Percentiles rank a stretch among this genome's conserved stretches.
phyloP scores from a whole-genome alignment of 2,888 invertebrate species.

The Drosophila nr. medialis region DNA sequence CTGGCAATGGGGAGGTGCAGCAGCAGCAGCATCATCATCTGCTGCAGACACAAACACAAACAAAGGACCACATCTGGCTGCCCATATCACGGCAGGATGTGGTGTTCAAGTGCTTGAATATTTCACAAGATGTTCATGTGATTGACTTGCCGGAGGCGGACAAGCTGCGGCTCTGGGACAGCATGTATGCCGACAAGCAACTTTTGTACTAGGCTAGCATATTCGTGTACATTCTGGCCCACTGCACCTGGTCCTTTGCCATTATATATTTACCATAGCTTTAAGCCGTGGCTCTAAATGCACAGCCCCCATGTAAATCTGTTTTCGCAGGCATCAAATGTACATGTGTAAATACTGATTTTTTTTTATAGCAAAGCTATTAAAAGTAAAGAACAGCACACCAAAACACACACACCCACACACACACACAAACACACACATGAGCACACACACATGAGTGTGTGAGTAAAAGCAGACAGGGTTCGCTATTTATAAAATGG shows the following conservation, averaged over 20 bases:
- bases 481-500: constrained; percentile 38
- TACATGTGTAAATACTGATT: constrained; percentile 64
- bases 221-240: background rate
- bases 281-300: constrained; percentile 57
- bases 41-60: background rate
- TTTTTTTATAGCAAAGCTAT: constrained; percentile 51
- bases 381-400: constrained; percentile 42
- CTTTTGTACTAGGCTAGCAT: constrained; percentile 58
- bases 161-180: constrained; percentile 82
- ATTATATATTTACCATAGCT: constrained; percentile 18
- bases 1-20: constrained; percentile 6
- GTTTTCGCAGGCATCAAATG: constrained; percentile 52
- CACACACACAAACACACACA: constrained; percentile 6
- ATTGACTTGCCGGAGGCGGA: constrained; percentile 83
- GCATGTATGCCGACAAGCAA: constrained; percentile 76
- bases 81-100: constrained; percentile 69
- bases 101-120: constrained; percentile 83
- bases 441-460: constrained; percentile 6
- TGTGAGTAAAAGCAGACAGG: constrained; percentile 24
- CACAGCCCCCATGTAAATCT: constrained; percentile 48
- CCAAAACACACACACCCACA: constrained; percentile 2
- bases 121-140: constrained; percentile 82
- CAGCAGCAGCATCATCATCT: constrained; percentile 2
- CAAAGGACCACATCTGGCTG: constrained; percentile 63
- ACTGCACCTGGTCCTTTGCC: background rate